phyloP scores from a whole-genome alignment of 2,888 invertebrate species.

The Temnothorax rugatulus region DNA sequence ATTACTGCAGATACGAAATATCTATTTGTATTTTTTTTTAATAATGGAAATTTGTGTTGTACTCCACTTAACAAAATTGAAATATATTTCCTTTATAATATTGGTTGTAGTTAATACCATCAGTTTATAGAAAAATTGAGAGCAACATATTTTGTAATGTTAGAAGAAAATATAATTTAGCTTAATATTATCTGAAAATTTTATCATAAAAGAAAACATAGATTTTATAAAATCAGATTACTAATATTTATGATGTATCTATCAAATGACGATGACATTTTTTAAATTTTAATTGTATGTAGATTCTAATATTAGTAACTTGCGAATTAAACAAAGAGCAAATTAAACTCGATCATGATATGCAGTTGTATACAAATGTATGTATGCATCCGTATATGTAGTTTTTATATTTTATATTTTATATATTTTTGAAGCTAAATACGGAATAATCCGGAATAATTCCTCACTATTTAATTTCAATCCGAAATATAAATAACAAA shows the following conservation, averaged over 20 bases:
- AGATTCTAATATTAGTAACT: constrained; percentile 4
- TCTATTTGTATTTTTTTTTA: background rate
- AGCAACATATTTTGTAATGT: background rate
- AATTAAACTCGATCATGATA: background rate
- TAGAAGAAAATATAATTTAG: background rate
- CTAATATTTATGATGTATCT: background rate
- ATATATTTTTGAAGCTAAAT: background rate
- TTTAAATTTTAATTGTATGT: background rate
- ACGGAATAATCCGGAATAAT: background rate
- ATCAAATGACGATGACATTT: background rate
- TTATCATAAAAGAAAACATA: background rate
- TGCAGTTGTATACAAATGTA: background rate
- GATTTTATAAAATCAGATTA: background rate
- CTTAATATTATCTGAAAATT: background rate
- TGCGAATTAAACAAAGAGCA: background rate
- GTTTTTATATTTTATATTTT: background rate
- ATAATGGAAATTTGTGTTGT: background rate
- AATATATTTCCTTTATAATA: background rate
- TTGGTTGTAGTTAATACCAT: background rate
- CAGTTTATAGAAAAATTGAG: background rate
- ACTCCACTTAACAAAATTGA: background rate
- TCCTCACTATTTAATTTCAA: constrained; percentile 1
- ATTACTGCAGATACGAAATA: background rate
- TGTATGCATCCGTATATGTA: background rate
- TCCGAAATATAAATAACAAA: background rate